Percentiles rank a stretch among this genome's conserved stretches.
Evolutionary conservation across 2,888 invertebrate genomes (phyloP).

Genomic region (Phortica okadai): DNA sequence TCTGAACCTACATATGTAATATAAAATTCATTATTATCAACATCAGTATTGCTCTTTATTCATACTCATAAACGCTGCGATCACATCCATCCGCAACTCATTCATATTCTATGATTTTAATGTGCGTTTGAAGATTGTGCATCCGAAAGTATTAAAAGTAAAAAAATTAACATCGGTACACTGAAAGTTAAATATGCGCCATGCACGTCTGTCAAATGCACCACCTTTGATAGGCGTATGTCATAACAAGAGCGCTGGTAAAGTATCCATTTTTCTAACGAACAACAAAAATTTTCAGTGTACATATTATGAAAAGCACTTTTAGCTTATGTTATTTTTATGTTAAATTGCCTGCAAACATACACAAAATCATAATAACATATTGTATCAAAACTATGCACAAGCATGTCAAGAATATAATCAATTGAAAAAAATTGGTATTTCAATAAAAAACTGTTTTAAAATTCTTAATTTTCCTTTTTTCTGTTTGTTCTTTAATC

Average conservation of each 20-base stretch:
- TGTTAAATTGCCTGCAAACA: not conserved
- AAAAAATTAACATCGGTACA: not conserved
- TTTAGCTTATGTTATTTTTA: not conserved
- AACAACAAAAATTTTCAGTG: slow-evolving; percentile 41
- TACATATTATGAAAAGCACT: not conserved
- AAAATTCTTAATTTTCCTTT: slow-evolving; percentile 38
- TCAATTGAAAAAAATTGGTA: not conserved
- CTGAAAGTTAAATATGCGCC: slow-evolving; percentile 2
- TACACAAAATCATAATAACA: too few species aligned
- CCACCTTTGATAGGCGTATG: slow-evolving; percentile 40
- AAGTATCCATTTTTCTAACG: slow-evolving; percentile 28
- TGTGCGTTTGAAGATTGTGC: slow-evolving; percentile 21
- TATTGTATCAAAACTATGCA: too few species aligned
- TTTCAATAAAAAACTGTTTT: slow-evolving; percentile 18
- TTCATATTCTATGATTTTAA: slow-evolving; percentile 5
- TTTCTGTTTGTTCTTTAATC: slow-evolving; percentile 51
- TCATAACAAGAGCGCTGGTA: not conserved
- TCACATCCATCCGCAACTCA: not conserved
- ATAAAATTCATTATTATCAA: too few species aligned
- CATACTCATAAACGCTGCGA: too few species aligned
- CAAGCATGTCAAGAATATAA: not conserved
- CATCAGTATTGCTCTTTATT: too few species aligned
- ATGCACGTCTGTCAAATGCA: slow-evolving; percentile 38
- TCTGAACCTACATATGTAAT: too few species aligned
- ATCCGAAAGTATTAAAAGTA: slow-evolving; percentile 13